phyloP scores from a whole-genome alignment of 1,140 invertebrate species.

The Trinorchestia longiramus region DNA sequence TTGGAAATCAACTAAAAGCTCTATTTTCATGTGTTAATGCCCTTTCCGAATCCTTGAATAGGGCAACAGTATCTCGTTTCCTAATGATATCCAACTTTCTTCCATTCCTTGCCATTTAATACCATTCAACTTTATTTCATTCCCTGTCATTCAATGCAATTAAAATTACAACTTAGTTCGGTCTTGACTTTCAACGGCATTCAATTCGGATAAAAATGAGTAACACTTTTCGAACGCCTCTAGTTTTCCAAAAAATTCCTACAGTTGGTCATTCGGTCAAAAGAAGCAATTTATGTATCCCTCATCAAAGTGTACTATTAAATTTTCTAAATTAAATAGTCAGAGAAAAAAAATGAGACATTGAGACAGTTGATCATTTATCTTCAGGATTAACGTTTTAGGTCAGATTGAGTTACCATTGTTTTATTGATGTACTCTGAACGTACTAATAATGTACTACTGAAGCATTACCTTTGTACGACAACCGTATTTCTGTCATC shows the following conservation, averaged over 20 bases:
- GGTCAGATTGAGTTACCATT: not conserved
- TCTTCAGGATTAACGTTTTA: not conserved
- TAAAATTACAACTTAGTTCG: no score
- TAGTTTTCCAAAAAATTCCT: not conserved
- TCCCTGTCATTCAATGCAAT: no score
- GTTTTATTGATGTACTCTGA: not conserved
- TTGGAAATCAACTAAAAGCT: no score
- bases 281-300: not conserved
- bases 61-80: no score
- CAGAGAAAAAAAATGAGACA: not conserved
- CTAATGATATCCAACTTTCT: no score
- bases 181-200: not conserved
- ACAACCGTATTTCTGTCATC: not conserved
- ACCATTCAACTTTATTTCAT: not conserved
- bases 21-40: no score
- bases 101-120: not conserved
- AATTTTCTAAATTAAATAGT: not conserved
- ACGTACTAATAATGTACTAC: not conserved
- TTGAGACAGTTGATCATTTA: no score
- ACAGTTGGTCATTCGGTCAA: not conserved
- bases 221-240: not conserved
- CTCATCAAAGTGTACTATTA: not conserved
- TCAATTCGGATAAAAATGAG: not conserved
- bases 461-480: not conserved
- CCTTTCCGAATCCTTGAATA: no score